A percentile compares a stretch with the other conserved stretches of the same genome.
These are phyloP conservation scores for Unio pictorum DNA, from an alignment of 2,888 invertebrate species.

Conservation along the genomic window DNA sequence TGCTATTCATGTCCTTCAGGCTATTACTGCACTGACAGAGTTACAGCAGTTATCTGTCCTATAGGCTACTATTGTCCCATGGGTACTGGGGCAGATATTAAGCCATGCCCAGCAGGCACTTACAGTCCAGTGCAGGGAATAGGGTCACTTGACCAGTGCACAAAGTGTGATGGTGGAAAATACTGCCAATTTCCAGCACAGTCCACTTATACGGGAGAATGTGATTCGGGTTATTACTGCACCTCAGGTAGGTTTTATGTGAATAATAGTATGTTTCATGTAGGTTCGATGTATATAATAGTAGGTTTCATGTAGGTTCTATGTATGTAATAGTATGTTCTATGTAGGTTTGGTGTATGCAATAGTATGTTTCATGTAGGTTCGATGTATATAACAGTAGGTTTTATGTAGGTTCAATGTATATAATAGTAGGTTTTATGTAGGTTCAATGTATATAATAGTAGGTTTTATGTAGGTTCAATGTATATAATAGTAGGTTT, in stretches of 20 bases:
- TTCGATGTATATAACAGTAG: neutral
- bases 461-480: neutral
- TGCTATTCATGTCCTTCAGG: slow-evolving; percentile 68
- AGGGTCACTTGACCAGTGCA: slow-evolving; percentile 56
- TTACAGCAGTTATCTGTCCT: slow-evolving; percentile 62
- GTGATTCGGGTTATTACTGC: slow-evolving; percentile 67
- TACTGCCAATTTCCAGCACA: slow-evolving; percentile 61
- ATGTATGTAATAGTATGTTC: too few relatives aligned
- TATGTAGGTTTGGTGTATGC: too few relatives aligned
- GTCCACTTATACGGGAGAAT: slow-evolving; percentile 51
- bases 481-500: neutral
- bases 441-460: neutral
- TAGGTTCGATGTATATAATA: neutral
- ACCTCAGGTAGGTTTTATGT: slow-evolving; percentile 42
- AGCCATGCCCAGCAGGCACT: slow-evolving; percentile 67
- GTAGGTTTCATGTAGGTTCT: neutral
- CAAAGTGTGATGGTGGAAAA: slow-evolving; percentile 65
- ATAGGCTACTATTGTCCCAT: slow-evolving; percentile 64
- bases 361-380: neutral
- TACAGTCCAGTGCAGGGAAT: slow-evolving; percentile 60
- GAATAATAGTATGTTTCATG: neutral
- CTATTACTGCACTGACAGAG: slow-evolving; percentile 62
- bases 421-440: too few relatives aligned
- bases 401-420: too few relatives aligned
- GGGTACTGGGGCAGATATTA: slow-evolving; percentile 64